Base-by-base conservation (phyloP, 2,797 vertebrate genomes). In the Siniperca obscura region DNA sequence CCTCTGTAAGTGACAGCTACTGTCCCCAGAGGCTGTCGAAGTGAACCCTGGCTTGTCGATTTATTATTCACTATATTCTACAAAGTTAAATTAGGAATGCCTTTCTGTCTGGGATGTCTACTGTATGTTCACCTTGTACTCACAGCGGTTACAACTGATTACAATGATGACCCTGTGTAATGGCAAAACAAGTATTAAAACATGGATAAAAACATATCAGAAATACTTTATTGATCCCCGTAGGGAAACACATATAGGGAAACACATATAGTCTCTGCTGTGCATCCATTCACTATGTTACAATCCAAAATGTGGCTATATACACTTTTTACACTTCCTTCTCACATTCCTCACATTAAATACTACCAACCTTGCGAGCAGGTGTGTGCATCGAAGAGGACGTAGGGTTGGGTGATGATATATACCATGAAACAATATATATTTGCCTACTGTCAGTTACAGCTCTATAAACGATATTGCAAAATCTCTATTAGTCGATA, bases 1-100 rank as follows among this genome's bases (percentile, higher is more conserved):
- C 25, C 46, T 75, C 61, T 11, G 22, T 48, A 30, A 69, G 72
- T 75, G 76, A 82, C 83, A 78, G 83, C 65, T 22, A 50, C 42
- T 16, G 66, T 81, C 86, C 80, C 85, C 56, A 55, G 86, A 84
- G 80, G 73, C 42, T 30, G 30, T 30, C 30, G 30, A 30, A 30
- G 30, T 30, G 30, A 30, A 0, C 30, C 30, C 30, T 30, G 30
- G 30, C 30, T 30, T 30, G 30, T 30, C 30, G 30, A 30, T 61
- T 55, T 30, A 5, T 56, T 22, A 57, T 62, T 73, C 19, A 48
- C 34, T 34, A n/a, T 40, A 38, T 61, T 27, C 21, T 44, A 12
- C 34, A 40, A 16, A 66, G 30, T 44, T 25, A 53, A 60, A 50
- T 44, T 21, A 50, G 9, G 59, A 42, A 11, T 42, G 27, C n/a